Base-by-base conservation (phyloP, 2,113 vertebrate species). In the Apteryx mantelli region DNA sequence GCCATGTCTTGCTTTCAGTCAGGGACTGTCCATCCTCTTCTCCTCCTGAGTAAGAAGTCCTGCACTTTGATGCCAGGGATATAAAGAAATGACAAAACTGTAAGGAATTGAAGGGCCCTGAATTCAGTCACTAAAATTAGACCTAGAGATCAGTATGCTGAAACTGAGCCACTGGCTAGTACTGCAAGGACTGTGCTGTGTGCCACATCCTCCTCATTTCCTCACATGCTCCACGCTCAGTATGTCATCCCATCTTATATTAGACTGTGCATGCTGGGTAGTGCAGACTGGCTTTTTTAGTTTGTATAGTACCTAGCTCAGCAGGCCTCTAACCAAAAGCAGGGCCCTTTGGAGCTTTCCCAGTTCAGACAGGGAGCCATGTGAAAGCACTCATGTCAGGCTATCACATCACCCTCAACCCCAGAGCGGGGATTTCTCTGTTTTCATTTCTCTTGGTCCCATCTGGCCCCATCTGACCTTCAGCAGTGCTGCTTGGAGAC, bases 181-280 rank as follows among this genome's bases (percentile, higher is more conserved):
- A 82, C 60, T 5, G 5, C 88, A 91, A 93, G 90, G 92, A 95
- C 71, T 0, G 2, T 11, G 18, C 95, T 90, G 92, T 93, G 93
- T 94, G 96, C 90, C 90, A 96, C 93, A 95, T 94, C 96, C 96
- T 95, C 95, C 96, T 96, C 90, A 3, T 79, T 91, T 96, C 88
- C 96, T 95, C 86, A 91, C 95, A 95, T n/a, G 0, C 82, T 94
- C 96, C 96, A 91, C 84, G 19, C 73, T 86, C 13, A 2, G 88
- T 95, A 93, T 97, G 95, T 95, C 96, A 96, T 95, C 92, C 90
- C 64, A 0, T 21, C 95, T 95, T 94, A 96, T 91, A 93, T 96
- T 89, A 93, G 90, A 94, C 93, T 73, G 77, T 0, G 42, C 71
- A 86, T 0, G 15, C 84, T 84, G 88, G 93, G 93, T 84, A 91